Evolutionary conservation across 2,797 vertebrate species (phyloP), one percentile per base, ranked within the genome.

Genomic region (Cercopithecus mitis): DNA sequence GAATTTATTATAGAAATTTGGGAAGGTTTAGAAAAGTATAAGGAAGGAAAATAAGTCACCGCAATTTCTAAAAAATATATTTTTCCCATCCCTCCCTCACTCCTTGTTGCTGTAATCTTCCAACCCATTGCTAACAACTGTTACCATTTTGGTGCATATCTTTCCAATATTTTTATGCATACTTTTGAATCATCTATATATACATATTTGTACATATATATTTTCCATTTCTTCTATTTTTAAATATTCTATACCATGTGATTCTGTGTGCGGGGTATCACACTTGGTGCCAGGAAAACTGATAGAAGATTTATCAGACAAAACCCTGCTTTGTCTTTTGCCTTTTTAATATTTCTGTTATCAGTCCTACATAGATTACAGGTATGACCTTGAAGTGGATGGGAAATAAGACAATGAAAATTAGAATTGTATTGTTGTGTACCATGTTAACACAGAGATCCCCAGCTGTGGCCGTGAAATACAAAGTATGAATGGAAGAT

Each of bases 141-240:
- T 82, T 91, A 81, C 50, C 25, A 36, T 89, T 77, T 89, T 89
- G 41, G 36, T 81, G 15, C 2, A 67, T 39, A 45, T 45, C 19
- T 75, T 96, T 91, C 27, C 39, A 93, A 55, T 55, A 88, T 67
- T 95, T 94, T 91, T 79, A 64, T 92, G 70, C 39, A 50, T 94
- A 84, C 72, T 76, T 96, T 91, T 82, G 79, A 91, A 12, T 72
- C 67, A 12, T 72, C 19, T 70, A 25, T n/a, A 0, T 73, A 2
- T 36, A n/a, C 6, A 12, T 57, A 4, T 84, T 7, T 55, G 19
- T 14, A 70, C 19, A 30, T 30, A 61, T 0, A 5, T 36, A 47
- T 57, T 70, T 97, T 77, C 50, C 39, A 72, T 41, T 77, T 77
- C 22, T 30, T 75, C 33, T 52, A 33, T 64, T 50, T 36, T 90